These are phyloP conservation scores for Crotalus tigris DNA, from an alignment of 2,113 vertebrate species.

Conservation along the genomic window DNA sequence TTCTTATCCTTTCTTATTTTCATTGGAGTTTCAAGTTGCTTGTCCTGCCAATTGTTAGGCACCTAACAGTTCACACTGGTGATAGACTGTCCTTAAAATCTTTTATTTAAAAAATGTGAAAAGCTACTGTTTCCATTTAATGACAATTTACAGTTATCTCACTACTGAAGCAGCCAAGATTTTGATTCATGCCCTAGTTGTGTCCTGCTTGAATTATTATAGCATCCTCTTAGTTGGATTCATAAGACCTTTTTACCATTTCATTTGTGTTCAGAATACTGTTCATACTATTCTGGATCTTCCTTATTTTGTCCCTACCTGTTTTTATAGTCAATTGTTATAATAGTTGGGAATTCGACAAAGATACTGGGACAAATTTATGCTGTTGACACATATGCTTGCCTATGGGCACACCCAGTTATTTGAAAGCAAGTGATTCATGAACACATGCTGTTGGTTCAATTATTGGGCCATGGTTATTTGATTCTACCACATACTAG, in stretches of 20 bases:
- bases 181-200: neutral
- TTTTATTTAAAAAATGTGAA: neutral
- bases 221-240: neutral
- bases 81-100: neutral
- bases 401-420: neutral
- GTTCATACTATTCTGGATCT: neutral
- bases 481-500: neutral
- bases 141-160: neutral
- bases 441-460: neutral
- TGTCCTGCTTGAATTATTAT: neutral
- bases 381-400: neutral
- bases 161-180: neutral
- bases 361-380: neutral
- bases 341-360: neutral
- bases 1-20: neutral
- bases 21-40: neutral
- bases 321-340: neutral
- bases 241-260: neutral
- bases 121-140: neutral
- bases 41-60: neutral
- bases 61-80: neutral
- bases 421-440: neutral
- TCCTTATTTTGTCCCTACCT: neutral
- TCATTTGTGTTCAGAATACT: neutral
- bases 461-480: neutral